Evolutionary conservation across 2,888 invertebrate genomes (phyloP).

Genomic region (Scaptomyza parva): DNA sequence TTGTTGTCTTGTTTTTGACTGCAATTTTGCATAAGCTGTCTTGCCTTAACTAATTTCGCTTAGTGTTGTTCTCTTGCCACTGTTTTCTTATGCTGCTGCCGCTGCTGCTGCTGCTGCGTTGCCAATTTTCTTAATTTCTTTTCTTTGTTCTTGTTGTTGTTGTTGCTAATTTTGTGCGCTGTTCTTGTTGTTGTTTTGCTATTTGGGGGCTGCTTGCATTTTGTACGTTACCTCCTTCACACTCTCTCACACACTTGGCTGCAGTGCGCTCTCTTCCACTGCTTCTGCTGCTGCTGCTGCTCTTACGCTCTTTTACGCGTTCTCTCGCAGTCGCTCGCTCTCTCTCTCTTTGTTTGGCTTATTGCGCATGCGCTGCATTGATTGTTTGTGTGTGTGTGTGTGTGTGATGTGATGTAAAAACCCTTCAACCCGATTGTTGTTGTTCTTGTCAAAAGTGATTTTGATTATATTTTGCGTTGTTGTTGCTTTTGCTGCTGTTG

Average conservation of each 20-base stretch:
- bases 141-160: conserved; percentile 5
- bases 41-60: conserved; percentile 49
- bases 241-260: conserved; percentile 16
- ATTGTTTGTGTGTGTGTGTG: conserved; percentile 65
- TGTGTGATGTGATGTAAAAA: conserved; percentile 54
- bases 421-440: conserved; percentile 19
- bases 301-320: conserved; percentile 18
- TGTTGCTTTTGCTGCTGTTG: neutral
- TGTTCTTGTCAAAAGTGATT: conserved; percentile 44
- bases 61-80: conserved; percentile 12
- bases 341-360: conserved; percentile 11
- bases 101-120: conserved; percentile 34
- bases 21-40: conserved; percentile 68
- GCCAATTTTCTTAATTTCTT: conserved; percentile 65
- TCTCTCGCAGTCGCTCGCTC: conserved; percentile 22
- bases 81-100: conserved; percentile 22
- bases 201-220: conserved; percentile 77
- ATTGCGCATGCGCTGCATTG: conserved; percentile 73
- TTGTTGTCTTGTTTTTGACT: conserved; percentile 67
- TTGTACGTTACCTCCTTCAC: conserved; percentile 34
- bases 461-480: conserved; percentile 21
- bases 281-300: conserved; percentile 10
- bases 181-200: conserved; percentile 51
- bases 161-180: conserved; percentile 66
- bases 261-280: conserved; percentile 34